Evolutionary conservation across 2,888 invertebrate genomes (phyloP), one percentile per base, ranked within the genome.

Genomic region (Lissocephala sabroskyi): DNA sequence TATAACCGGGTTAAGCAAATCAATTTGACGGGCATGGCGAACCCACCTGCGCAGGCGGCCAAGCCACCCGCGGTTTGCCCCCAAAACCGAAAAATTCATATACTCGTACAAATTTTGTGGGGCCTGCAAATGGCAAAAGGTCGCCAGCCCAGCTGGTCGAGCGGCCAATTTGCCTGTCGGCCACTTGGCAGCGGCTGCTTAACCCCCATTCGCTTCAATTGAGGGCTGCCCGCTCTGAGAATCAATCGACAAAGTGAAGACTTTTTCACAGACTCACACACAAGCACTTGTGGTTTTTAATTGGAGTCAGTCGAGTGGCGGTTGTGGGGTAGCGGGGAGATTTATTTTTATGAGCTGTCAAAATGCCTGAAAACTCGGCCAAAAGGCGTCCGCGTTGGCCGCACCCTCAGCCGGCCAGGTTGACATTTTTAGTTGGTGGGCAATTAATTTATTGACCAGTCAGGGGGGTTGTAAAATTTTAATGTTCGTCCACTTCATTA

Each of bases 401-500:
- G 16, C 35, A 35, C 35, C 35, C 30, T 13, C 11, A 32, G 30
- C 35, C 26, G n/a, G n/a, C 14, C 30, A 13, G 16, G 9, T 14
- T 16, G 1, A 6, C 33, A 14, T 18, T 1, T 9, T 29, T 19
- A 26, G 29, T 42, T 16, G 23, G 23, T 40, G 45, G 57, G 65
- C 64, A 75, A 65, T 75, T 75, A 76, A 76, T 75, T 74, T 67
- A 75, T 75, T 76, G 67, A 66, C 52, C 56, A 23, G 23, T 5
- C 4, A 23, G 23, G 23, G 52, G 48, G 70, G 67, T 54, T 77
- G 67, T 76, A 70, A 75, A 76, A 76, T 67, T 77, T 76, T 76
- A 75, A 75, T 77, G 76, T n/a, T n/a, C n/a, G n/a, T 70, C 61
- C 58, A 61, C 60, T 71, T 65, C 51, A 67, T 70, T 77, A 76